A percentile compares a stretch with the other conserved stretches of the same genome.
These are phyloP conservation scores for Drosophila prosaltans DNA, from an alignment of 1,140 invertebrate genomes.

Conservation along the genomic window DNA sequence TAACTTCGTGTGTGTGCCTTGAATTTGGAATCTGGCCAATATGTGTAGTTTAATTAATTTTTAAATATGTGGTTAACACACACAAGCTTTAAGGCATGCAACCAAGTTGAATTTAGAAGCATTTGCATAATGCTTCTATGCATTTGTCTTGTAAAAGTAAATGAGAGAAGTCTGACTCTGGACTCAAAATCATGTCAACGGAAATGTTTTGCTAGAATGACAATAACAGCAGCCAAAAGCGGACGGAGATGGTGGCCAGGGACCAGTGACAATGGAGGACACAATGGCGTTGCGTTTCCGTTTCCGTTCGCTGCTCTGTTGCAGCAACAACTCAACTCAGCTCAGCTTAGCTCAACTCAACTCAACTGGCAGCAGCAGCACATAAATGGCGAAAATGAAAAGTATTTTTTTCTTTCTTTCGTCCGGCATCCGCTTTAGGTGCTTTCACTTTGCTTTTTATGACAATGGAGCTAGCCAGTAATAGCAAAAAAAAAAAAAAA, in stretches of 20 bases:
- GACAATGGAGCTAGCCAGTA: constrained; percentile 43
- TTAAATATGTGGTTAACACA: constrained; percentile 41
- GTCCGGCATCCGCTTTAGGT: constrained; percentile 35
- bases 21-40: constrained; percentile 43
- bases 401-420: constrained; percentile 47
- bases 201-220: constrained; percentile 63
- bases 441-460: constrained; percentile 37
- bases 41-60: constrained; percentile 55
- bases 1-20: not conserved
- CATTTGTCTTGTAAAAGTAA: constrained; percentile 7
- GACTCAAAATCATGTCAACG: constrained; percentile 57
- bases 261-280: constrained; percentile 35
- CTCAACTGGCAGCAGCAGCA: constrained; percentile 23
- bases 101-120: not conserved
- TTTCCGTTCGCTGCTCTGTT: constrained; percentile 57
- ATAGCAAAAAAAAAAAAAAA: too few species aligned
- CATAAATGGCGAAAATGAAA: constrained; percentile 63
- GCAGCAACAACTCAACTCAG: constrained; percentile 4
- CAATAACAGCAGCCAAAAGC: constrained; percentile 52
- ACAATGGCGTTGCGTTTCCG: constrained; percentile 76
- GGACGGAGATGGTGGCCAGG: constrained; percentile 48
- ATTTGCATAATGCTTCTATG: not conserved
- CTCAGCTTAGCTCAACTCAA: constrained; percentile 11
- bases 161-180: constrained; percentile 23
- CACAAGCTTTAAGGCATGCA: not conserved